Conservation (phyloP, 2,797 vertebrate genomes). For the Vireo griseus region DNA sequence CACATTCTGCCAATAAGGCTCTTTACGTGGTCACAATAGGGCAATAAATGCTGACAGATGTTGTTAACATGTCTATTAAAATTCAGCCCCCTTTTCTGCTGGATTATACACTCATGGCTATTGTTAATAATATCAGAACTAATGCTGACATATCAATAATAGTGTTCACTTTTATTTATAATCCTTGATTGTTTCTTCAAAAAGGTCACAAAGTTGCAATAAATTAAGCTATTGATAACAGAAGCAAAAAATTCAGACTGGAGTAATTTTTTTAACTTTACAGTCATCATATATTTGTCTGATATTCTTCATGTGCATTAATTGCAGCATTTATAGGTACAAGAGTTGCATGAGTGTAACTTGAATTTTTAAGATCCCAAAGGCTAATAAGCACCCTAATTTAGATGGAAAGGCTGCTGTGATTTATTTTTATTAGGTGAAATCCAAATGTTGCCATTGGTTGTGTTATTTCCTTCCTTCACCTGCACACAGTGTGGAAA, state of each 20-base stretch:
- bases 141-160: neutral
- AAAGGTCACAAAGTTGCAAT: neutral
- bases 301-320: neutral
- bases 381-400: constrained; percentile 27
- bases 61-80: constrained; percentile 66
- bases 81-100: constrained; percentile 30
- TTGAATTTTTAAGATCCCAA: constrained; percentile 5
- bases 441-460: neutral
- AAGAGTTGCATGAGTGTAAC: neutral
- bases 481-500: neutral
- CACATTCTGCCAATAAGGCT: constrained; percentile 42
- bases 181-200: neutral
- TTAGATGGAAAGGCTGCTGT: constrained; percentile 5
- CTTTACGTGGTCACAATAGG: constrained; percentile 7
- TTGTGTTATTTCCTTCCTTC: neutral
- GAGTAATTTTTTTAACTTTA: neutral
- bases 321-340: neutral
- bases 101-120: neutral
- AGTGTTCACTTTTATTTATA: neutral
- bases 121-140: constrained; percentile 26
- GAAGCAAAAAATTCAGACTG: neutral
- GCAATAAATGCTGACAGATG: constrained; percentile 52
- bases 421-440: constrained; percentile 52
- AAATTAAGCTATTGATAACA: neutral
- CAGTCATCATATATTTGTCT: neutral